Percentiles rank a stretch among this genome's conserved stretches.
These are phyloP conservation scores for Enteromius trimaculatus DNA, from an alignment of 2,797 vertebrate genomes.

Conservation along the genomic window DNA sequence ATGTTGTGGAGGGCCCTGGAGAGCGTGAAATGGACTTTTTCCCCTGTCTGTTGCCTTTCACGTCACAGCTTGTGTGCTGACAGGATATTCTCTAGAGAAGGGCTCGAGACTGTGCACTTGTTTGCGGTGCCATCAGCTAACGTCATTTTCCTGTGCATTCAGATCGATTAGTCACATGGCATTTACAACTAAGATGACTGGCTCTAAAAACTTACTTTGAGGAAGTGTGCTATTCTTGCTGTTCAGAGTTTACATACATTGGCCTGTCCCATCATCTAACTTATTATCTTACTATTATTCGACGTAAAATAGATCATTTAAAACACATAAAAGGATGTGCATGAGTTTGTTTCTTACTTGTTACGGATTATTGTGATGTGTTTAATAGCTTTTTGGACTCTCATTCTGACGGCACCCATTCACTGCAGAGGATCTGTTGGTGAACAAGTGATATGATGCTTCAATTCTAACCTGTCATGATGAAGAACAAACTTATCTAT, in stretches of 20 bases:
- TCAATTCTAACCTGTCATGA: too few species aligned
- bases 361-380: not conserved
- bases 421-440: not conserved
- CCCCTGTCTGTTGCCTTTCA: not conserved
- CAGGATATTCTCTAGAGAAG: slow-evolving; percentile 1
- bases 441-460: not conserved
- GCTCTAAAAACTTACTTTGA: not conserved
- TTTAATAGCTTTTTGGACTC: not conserved
- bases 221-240: not conserved
- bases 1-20: not conserved
- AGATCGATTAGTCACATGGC: slow-evolving; percentile 1
- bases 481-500: too few species aligned
- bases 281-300: too few species aligned
- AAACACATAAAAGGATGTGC: too few species aligned
- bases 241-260: not conserved
- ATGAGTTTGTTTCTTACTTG: too few species aligned
- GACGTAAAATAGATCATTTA: too few species aligned
- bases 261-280: too few species aligned
- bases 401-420: not conserved
- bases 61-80: slow-evolving; percentile 7
- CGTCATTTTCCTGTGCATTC: not conserved
- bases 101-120: not conserved
- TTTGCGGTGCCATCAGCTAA: not conserved
- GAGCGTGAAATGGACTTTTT: slow-evolving; percentile 3
- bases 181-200: not conserved